phyloP scores from a whole-genome alignment of 2,797 vertebrate genomes.

The Myotis myotis region DNA sequence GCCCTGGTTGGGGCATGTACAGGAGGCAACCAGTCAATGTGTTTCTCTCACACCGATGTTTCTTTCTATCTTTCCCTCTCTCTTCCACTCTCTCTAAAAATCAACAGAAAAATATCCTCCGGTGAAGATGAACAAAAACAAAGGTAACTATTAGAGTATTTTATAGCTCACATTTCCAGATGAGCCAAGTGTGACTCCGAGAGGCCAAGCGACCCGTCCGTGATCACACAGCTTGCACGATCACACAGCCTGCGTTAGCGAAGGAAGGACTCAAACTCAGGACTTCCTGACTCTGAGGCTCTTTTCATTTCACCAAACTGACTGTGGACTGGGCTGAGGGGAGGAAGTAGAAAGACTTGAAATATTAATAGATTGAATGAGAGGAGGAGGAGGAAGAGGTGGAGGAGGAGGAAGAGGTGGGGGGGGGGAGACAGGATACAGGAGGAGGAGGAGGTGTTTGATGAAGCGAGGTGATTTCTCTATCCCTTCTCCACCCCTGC shows the following conservation, averaged over 20 bases:
- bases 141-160: neutral
- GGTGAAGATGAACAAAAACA: no score
- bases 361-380: neutral
- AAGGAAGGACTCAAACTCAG: neutral
- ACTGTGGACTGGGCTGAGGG: neutral
- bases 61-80: no score
- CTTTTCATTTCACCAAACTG: neutral
- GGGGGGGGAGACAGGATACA: neutral
- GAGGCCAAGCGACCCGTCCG: neutral
- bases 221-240: neutral
- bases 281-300: neutral
- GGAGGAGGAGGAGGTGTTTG: neutral
- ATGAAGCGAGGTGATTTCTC: slow-evolving; percentile 20
- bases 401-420: neutral
- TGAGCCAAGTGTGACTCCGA: neutral
- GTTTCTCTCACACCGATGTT: no score
- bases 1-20: no score
- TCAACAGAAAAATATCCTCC: no score
- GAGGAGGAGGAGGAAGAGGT: neutral
- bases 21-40: no score
- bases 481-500: neutral
- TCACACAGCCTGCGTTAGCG: neutral
- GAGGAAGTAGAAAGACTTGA: neutral
- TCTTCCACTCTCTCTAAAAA: no score
- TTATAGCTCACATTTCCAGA: neutral